A percentile compares a stretch with the other conserved stretches of the same genome.
Conservation (phyloP, 2,797 vertebrate species). For the Clarias pachynema region DNA sequence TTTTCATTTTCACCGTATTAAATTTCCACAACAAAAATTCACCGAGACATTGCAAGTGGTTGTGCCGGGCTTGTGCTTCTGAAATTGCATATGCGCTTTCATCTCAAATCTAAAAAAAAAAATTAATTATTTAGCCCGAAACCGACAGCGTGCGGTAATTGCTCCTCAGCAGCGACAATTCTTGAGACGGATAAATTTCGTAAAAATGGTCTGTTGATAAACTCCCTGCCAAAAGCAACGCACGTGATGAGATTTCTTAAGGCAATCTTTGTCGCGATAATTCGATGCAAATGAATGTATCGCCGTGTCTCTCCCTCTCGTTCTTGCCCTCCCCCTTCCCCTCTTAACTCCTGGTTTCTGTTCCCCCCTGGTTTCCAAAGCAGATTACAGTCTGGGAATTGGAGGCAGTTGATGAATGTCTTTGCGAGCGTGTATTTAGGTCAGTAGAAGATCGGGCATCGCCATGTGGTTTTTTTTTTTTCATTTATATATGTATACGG, state of each 20-base stretch:
- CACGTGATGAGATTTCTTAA: conserved; percentile 19
- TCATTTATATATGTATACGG: neutral
- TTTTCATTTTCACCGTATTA: conserved; percentile 30
- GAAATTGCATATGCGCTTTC: conserved; percentile 47
- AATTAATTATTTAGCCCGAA: conserved; percentile 24
- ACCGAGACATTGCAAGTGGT: conserved; percentile 21
- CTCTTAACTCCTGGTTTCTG: conserved; percentile 31
- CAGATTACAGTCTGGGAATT: conserved; percentile 74
- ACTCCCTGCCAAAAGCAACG: conserved; percentile 35
- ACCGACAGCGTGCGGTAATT: conserved; percentile 26
- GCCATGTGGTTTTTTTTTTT: conserved; percentile 48
- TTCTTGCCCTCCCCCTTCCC: conserved; percentile 27
- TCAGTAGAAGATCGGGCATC: conserved; percentile 61
- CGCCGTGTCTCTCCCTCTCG: conserved; percentile 30
- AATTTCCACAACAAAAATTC: conserved; percentile 37
- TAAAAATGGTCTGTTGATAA: conserved; percentile 42
- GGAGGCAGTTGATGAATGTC: conserved; percentile 69
- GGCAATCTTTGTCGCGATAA: conserved; percentile 45
- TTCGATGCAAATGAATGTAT: conserved; percentile 51
- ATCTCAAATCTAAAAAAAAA: conserved; percentile 34
- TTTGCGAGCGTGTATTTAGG: conserved; percentile 60
- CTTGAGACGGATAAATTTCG: conserved; percentile 9
- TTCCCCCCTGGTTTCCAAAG: conserved; percentile 57
- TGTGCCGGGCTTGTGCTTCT: conserved; percentile 56
- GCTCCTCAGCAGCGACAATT: conserved; percentile 8